These are phyloP conservation scores for Hyperoplus immaculatus DNA, from an alignment of 2,797 vertebrate species.

Conservation along the genomic window DNA sequence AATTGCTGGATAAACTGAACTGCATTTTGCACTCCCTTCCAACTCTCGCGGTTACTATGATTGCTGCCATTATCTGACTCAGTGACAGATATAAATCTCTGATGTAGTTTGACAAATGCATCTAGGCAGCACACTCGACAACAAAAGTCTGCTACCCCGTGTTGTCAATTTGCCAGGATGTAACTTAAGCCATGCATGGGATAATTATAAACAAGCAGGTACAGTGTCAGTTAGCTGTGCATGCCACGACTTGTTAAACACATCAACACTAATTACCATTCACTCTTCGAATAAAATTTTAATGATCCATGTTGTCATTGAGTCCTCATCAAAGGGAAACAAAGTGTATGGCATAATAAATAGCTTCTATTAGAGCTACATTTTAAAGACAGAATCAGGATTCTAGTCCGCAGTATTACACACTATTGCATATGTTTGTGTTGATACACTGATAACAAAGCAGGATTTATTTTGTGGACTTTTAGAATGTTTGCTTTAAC, in stretches of 20 bases:
- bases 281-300: conserved; percentile 9
- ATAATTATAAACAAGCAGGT: conserved; percentile 48
- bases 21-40: conserved; percentile 22
- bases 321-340: conserved; percentile 7
- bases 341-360: conserved; percentile 10
- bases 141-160: conserved; percentile 18
- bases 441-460: conserved; percentile 24
- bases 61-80: conserved; percentile 53
- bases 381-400: conserved; percentile 32
- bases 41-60: conserved; percentile 57
- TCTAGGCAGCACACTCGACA: conserved; percentile 9
- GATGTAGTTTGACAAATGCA: conserved; percentile 54
- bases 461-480: conserved; percentile 39
- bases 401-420: conserved; percentile 33
- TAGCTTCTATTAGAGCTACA: not conserved
- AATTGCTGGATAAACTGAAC: conserved; percentile 69
- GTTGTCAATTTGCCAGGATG: conserved; percentile 30
- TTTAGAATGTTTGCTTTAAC: conserved; percentile 40
- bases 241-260: conserved; percentile 14
- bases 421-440: no score
- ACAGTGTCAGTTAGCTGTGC: conserved; percentile 20
- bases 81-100: conserved; percentile 56
- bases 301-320: conserved; percentile 16
- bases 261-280: conserved; percentile 24
- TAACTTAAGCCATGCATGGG: conserved; percentile 28